These are phyloP conservation scores for Phorcus lineatus DNA, from an alignment of 2,888 invertebrate genomes.

Conservation along the genomic window DNA sequence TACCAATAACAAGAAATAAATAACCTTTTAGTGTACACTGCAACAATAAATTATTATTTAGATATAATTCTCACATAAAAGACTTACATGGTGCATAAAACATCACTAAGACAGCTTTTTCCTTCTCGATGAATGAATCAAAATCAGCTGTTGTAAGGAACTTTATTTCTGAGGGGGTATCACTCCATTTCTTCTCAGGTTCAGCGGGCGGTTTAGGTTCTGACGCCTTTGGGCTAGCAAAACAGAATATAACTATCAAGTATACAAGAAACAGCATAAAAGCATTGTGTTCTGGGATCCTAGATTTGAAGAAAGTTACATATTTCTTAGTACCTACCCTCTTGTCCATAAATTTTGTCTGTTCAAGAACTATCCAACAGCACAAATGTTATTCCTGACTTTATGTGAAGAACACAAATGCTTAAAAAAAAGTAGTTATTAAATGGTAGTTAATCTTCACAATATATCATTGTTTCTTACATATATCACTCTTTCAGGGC, in stretches of 20 bases:
- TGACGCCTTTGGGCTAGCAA: constrained; percentile 78
- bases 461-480: no score
- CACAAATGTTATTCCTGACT: no score
- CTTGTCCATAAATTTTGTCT: no score
- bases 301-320: no score
- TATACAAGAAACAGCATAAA: not conserved
- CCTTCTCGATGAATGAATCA: constrained; percentile 81
- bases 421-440: no score
- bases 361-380: no score
- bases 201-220: constrained; percentile 88
- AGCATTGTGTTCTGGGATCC: not conserved
- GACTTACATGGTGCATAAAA: constrained; percentile 76
- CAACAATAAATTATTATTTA: not conserved
- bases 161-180: constrained; percentile 84
- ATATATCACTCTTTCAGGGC: no score
- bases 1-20: no score
- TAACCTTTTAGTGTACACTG: not conserved
- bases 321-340: no score
- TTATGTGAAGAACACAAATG: no score
- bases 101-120: constrained; percentile 76
- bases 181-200: constrained; percentile 86
- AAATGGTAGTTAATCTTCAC: no score
- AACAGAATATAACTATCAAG: no score
- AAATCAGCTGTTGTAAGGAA: constrained; percentile 86
- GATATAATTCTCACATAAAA: not conserved